Base-by-base conservation (phyloP, 2,113 vertebrate genomes). In the Chaetura pelagica region DNA sequence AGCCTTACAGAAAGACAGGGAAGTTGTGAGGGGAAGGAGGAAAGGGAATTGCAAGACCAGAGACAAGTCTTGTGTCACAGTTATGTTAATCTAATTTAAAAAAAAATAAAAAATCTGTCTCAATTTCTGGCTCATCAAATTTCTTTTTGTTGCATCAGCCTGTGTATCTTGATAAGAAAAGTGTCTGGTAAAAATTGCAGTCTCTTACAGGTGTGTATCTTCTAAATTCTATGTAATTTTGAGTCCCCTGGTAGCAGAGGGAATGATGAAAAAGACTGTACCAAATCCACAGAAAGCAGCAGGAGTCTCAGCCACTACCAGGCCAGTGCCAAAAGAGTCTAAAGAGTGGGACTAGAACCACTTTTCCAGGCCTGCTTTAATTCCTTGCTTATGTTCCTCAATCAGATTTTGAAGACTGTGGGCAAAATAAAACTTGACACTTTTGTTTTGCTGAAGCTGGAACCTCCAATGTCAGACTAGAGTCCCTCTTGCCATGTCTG, bases 131-230 rank as follows among this genome's bases (percentile, higher is more conserved):
- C 64, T 92, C 38, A 64, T 92, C 35, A 16, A 24, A 54, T 95
- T 96, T 96, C 92, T 79, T 42, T 9, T 22, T 85, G 34, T 94
- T 97, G 49, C 95, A 51, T 96, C 93, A 96, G 73, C 61, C 57
- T 63, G 0, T 87, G 4, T 46, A 27, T 29, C 87, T 77, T 24
- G 44, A 13, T 88, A 81, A 52, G 44, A 74, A 91, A 59, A 29
- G 38, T 79, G 32, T 62, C 72, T 93, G 68, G 18, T 67, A 85
- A 68, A 86, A 88, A 77, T 51, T 90, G 40, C 81, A 44, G 20
- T 34, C 82, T 87, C 7, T 91, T 94, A 49, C 62, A 15, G 75
- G 82, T 49, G 14, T 59, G 20, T 63, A 34, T 76, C 51, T 75
- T 68, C 4, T 9, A 59, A 86, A 93, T 90, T 84, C 62, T 63